These are phyloP conservation scores for Marasmarcha lunaedactyla DNA, from an alignment of 2,888 invertebrate genomes.

Conservation along the genomic window DNA sequence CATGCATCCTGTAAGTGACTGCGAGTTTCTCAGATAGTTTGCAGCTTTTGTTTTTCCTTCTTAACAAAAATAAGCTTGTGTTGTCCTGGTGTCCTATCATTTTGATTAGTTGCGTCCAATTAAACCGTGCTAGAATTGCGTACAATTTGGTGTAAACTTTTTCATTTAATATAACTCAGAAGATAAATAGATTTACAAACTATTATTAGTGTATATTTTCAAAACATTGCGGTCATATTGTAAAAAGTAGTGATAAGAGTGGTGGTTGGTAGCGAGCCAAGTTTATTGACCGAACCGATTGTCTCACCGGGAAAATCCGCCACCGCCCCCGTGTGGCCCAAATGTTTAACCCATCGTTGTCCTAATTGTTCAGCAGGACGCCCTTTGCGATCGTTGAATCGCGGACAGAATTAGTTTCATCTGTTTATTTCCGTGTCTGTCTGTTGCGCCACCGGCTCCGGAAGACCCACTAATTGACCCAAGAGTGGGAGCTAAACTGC, in stretches of 20 bases:
- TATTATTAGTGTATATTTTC: neutral
- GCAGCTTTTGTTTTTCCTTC: too few species aligned
- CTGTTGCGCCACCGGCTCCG: neutral
- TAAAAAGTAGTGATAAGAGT: constrained; percentile 4
- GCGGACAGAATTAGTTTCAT: constrained; percentile 18
- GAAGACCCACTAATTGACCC: too few species aligned
- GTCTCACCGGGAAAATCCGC: constrained; percentile 14
- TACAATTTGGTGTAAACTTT: too few species aligned
- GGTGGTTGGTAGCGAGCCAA: constrained; percentile 9
- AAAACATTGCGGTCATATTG: neutral
- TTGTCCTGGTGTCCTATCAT: too few species aligned
- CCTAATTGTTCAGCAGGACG: constrained; percentile 25
- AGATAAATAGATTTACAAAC: too few species aligned
- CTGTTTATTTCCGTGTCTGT: neutral
- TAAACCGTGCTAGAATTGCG: too few species aligned
- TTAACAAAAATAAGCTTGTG: too few species aligned
- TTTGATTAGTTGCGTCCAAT: too few species aligned
- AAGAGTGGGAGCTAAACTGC: too few species aligned
- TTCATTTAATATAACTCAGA: too few species aligned
- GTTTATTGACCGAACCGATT: neutral
- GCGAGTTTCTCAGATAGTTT: too few species aligned
- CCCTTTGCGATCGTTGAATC: constrained; percentile 22
- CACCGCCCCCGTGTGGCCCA: constrained; percentile 22
- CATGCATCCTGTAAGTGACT: too few species aligned
- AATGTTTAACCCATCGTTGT: constrained; percentile 36